Conservation (phyloP, 1,140 invertebrate genomes). For the Pogonomyrmex californicus region DNA sequence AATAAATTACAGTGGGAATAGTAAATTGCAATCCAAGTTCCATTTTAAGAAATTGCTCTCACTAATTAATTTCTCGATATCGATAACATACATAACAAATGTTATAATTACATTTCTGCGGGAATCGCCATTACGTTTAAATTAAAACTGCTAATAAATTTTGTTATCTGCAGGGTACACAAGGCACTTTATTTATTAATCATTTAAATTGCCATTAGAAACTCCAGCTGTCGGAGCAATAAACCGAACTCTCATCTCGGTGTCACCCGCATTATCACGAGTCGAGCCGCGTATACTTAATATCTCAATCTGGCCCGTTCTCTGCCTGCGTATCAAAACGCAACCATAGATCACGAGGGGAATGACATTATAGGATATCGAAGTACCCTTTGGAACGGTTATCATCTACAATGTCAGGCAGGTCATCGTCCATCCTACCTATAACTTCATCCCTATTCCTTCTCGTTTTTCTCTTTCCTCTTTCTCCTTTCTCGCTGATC, state of each 20-base stretch:
- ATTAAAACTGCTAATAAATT: constrained; percentile 35
- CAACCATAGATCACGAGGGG: constrained; percentile 73
- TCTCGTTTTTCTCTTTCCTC: constrained; percentile 16
- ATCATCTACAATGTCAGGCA: constrained; percentile 71
- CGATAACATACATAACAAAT: not conserved
- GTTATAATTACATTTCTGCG: constrained; percentile 2
- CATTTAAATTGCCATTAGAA: constrained; percentile 38
- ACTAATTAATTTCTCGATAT: constrained; percentile 14
- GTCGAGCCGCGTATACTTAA: constrained; percentile 12
- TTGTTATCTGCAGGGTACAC: not conserved
- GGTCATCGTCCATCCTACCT: constrained; percentile 38
- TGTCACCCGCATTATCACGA: constrained; percentile 62
- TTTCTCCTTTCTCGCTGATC: not conserved
- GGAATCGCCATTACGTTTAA: not conserved
- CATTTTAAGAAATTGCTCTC: not conserved
- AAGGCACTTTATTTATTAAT: constrained; percentile 44
- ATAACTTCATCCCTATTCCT: constrained; percentile 26
- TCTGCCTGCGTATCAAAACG: constrained; percentile 67
- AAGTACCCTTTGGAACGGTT: constrained; percentile 72
- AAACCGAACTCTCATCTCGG: constrained; percentile 39
- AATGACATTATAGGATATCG: constrained; percentile 68
- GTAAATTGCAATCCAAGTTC: not conserved
- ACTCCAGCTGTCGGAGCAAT: constrained; percentile 48
- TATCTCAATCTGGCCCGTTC: constrained; percentile 73
- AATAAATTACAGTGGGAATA: constrained; percentile 14